These are phyloP conservation scores for Anaspis maculata DNA, from an alignment of 2,888 invertebrate genomes.

Conservation along the genomic window DNA sequence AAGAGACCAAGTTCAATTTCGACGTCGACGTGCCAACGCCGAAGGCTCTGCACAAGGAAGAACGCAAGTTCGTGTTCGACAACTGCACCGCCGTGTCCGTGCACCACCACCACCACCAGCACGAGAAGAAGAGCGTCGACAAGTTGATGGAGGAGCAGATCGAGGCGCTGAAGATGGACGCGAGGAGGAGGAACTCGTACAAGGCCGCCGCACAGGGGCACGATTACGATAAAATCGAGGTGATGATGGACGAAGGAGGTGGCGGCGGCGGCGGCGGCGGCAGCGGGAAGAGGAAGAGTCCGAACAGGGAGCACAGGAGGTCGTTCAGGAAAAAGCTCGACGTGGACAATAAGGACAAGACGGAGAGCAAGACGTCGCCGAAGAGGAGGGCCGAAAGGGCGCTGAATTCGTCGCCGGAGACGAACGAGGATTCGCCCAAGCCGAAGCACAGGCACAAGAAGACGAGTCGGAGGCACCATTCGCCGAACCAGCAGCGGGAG, in stretches of 20 bases:
- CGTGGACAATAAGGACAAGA: conserved; percentile 25
- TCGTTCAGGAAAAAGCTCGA: conserved; percentile 28
- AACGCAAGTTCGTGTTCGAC: conserved; percentile 9
- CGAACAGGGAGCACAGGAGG: conserved; percentile 26
- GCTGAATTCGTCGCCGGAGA: conserved; percentile 29
- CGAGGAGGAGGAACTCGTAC: conserved; percentile 36
- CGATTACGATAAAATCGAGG: conserved; percentile 36
- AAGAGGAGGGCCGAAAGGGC: conserved; percentile 30
- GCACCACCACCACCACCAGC: too few relatives aligned
- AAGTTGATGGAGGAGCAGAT: conserved; percentile 36
- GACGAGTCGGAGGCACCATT: conserved; percentile 31
- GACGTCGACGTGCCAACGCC: conserved; percentile 26
- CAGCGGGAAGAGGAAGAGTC: conserved; percentile 16
- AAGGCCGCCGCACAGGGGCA: conserved; percentile 34
- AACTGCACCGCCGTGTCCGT: too few relatives aligned
- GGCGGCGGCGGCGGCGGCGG: too few relatives aligned
- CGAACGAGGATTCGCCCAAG: conserved; percentile 35
- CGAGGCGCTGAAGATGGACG: conserved; percentile 34
- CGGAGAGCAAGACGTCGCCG: conserved; percentile 29
- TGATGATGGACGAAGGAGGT: conserved; percentile 19
- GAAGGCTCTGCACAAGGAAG: conserved; percentile 16
- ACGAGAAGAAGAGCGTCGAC: conserved; percentile 29
- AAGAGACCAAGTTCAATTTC: conserved; percentile 52
- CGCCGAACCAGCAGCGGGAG: conserved; percentile 34
- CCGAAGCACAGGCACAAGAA: conserved; percentile 38